These are phyloP conservation scores for Peromyscus polionotus DNA, from an alignment of 2,113 vertebrate species.

Conservation along the genomic window DNA sequence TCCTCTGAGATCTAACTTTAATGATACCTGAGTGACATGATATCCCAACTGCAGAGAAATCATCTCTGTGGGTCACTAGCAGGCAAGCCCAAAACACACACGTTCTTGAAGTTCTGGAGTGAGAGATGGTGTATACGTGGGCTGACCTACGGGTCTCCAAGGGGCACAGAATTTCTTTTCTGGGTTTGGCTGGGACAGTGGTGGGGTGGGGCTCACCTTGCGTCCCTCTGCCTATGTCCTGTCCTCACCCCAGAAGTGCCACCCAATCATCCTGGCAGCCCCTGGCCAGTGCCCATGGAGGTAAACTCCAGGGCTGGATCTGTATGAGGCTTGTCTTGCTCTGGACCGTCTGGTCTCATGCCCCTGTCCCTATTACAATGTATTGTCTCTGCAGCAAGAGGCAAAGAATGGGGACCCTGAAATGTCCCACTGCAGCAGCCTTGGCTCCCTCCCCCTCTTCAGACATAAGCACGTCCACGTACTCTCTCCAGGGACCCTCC, in stretches of 20 bases:
- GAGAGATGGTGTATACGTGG: fast-evolving
- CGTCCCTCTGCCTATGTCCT: not conserved
- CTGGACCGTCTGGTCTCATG: fast-evolving
- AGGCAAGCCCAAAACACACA: not conserved
- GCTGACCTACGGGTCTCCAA: not conserved
- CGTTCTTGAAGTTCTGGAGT: no score
- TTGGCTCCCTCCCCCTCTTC: fast-evolving
- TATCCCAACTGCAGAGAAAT: fast-evolving
- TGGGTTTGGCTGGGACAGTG: no score
- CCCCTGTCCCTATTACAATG: not conserved
- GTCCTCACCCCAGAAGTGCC: not conserved
- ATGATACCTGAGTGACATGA: not conserved
- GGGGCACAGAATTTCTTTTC: not conserved
- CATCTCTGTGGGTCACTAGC: fast-evolving
- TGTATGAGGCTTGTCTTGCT: not conserved
- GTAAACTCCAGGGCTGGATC: no score
- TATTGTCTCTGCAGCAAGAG: not conserved
- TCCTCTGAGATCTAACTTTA: not conserved
- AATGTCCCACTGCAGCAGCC: not conserved
- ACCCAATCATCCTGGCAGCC: not conserved
- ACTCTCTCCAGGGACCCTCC: no score
- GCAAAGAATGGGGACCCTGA: fast-evolving
- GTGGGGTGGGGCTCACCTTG: not conserved
- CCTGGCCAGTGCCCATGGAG: not conserved
- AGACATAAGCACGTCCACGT: fast-evolving